Evolutionary conservation across 2,113 vertebrate species (phyloP), one percentile per base, ranked within the genome.

Genomic region (Felis chaus): DNA sequence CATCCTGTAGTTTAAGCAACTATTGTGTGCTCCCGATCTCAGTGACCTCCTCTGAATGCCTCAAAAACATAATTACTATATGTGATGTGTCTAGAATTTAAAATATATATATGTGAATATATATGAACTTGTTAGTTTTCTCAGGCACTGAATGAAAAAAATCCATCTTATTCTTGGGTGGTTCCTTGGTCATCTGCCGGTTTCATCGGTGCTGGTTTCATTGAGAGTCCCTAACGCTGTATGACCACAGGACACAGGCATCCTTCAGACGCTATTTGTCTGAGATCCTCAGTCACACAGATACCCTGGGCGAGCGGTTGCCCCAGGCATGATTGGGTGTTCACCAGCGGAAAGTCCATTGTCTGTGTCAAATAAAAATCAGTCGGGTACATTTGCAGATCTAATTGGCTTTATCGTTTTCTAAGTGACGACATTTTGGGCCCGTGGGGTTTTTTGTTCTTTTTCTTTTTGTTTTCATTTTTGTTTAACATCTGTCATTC

Each of bases 271-370:
- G 33, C 95, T n/a, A 74, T 71, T 11, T 63, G 53, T 91, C 69
- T 93, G 92, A 89, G 48, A 18, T 84, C 23, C 81, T 94, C 84
- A 88, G 61, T 85, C 96, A 76, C 33, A 11, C 91, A 74, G 50
- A 76, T 82, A 95, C 92, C n/a, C 45, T 69, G 81, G 81, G 96
- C 16, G 41, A 97, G 97, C 92, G 91, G 29, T 79, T 23, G 95
- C 96, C 74, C 71, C 84, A 10, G 78, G 55, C 23, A 4, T 6
- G 1, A 29, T 33, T 0, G 18, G 96, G 33, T 5, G 15, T 86
- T 45, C n/a, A 25, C 29, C 79, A 8, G 31, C 73, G 19, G 79
- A 53, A 83, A 55, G 18, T 19, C 5, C 19, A 2, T 27, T 41
- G 14, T 48, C 73, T 48, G 27, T 48, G 73, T 48, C 31, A 76